Conservation (phyloP, 2,888 invertebrate genomes). For the Cantharis nigra region DNA sequence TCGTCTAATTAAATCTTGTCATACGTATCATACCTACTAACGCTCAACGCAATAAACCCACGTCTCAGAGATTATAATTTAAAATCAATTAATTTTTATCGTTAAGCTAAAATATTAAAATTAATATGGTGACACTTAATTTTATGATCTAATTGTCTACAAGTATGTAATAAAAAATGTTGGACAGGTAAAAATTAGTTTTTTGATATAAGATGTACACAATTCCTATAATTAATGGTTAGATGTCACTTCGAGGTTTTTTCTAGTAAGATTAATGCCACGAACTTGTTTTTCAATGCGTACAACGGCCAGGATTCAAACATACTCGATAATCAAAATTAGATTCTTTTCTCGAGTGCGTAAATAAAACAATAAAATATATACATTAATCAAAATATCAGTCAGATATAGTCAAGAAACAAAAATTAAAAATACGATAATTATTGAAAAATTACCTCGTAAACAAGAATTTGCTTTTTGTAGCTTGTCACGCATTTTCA, state of each 20-base stretch:
- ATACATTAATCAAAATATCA: conserved; percentile 5
- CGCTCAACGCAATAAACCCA: neutral
- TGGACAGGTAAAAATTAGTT: neutral
- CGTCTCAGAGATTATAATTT: neutral
- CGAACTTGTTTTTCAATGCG: conserved; percentile 6
- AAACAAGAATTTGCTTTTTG: neutral
- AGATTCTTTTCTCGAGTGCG: conserved; percentile 2
- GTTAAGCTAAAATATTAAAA: conserved; percentile 7
- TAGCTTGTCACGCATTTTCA: neutral
- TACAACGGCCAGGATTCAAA: neutral
- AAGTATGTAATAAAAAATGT: neutral
- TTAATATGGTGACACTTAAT: conserved; percentile 15
- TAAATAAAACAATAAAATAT: conserved; percentile 11
- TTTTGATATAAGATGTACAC: conserved; percentile 4
- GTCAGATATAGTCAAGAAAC: neutral
- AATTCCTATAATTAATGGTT: conserved; percentile 9
- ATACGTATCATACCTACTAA: conserved; percentile 25
- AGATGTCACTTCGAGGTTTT: conserved; percentile 8
- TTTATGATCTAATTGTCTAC: neutral
- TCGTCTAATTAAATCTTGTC: conserved; percentile 34
- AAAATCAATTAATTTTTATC: neutral
- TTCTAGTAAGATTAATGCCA: conserved; percentile 7
- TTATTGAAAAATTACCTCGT: neutral
- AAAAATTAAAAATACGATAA: neutral
- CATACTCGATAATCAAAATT: conserved; percentile 9